Base-by-base conservation (phyloP, 2,797 vertebrate genomes). In the Carcharodon carcharias region DNA sequence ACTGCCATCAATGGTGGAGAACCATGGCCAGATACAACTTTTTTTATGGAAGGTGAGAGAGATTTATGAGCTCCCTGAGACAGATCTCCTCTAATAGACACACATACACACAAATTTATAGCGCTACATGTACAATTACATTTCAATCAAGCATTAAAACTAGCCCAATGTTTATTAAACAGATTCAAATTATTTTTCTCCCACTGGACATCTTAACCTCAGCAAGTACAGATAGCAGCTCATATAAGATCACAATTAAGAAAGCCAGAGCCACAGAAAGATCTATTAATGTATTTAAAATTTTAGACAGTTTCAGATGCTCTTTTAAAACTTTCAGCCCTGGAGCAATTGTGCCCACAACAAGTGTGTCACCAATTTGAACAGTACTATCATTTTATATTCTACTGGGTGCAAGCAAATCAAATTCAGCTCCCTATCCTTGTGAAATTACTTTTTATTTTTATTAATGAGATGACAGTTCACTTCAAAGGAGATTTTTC, bases 401-500 rank as follows among this genome's bases (percentile, higher is more conserved):
- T 67, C n/a, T 67, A 8, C 18, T 67, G 63, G 91, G 9, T 9
- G 4, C 40, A 23, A 93, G 11, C 61, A 45, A 50, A 67, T 67
- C n/a, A 67, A 65, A n/a, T 63, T 93, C 91, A 67, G n/a, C 61
- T 93, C n/a, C 89, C 61, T 65, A 63, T n/a, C 26, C 91, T 40
- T 45, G 91, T 28, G 91, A 93, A 93, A 93, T 93, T 93, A 93
- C 91, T 45, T 45, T 28, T 67, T 26, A 67, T 67, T 93, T 93
- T 93, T 67, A 45, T 93, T 93, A 93, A 93, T 67, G 91, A 93
- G 91, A 45, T 18, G 63, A 93, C 61, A 67, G 91, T 50, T 93
- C 91, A 45, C 61, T n/a, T 93, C 63, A 67, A 45, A 67, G 63
- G 63, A 23, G n/a, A 93, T 67, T 93, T 63, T 67, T 67, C 91